phyloP scores from a whole-genome alignment of 2,113 vertebrate genomes.

The Arizona elegans region DNA sequence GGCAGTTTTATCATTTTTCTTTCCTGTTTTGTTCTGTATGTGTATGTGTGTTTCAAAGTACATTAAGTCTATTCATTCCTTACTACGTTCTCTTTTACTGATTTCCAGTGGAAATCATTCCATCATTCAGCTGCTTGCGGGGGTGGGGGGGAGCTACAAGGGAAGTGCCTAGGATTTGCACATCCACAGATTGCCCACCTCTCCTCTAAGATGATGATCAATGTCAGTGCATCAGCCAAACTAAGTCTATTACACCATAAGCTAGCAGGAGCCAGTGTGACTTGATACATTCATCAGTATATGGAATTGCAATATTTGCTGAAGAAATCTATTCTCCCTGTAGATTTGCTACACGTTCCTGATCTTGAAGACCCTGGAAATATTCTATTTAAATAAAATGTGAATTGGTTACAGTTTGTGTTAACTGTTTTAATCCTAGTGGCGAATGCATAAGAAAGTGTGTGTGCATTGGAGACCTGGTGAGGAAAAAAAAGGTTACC shows the following conservation, averaged over 20 bases:
- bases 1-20: not conserved
- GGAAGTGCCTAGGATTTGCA: not conserved
- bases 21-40: not conserved
- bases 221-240: not conserved
- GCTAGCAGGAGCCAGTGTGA: not conserved
- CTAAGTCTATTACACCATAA: not conserved
- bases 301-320: not conserved
- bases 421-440: not conserved
- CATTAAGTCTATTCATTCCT: not conserved
- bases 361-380: not conserved
- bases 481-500: not conserved
- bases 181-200: not conserved
- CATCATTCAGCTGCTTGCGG: not conserved
- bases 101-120: not conserved
- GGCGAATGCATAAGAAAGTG: not conserved
- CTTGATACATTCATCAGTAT: not conserved
- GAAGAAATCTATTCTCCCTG: not conserved
- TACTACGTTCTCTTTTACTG: not conserved
- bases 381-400: slow-evolving; percentile 5
- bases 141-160: not conserved
- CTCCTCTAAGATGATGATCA: not conserved
- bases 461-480: not conserved
- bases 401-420: not conserved
- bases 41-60: not conserved
- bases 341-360: not conserved